phyloP scores from a whole-genome alignment of 2,888 invertebrate species.

The Beris morrisii region DNA sequence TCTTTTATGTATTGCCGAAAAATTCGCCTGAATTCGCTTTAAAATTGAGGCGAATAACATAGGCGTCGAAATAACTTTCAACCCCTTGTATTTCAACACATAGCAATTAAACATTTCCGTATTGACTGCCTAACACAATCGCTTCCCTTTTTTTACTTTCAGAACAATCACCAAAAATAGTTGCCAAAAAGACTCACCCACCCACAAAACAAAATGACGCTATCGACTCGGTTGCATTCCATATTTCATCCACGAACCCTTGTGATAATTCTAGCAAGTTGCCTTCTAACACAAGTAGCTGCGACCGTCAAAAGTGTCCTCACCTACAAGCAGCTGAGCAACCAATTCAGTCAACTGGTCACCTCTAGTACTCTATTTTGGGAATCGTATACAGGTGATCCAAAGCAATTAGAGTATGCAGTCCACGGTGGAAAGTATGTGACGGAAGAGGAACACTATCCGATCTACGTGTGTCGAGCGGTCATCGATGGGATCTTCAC shows the following conservation, averaged over 20 bases:
- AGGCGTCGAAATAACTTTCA: too few species aligned
- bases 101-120: not conserved
- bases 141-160: not conserved
- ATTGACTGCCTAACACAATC: not conserved
- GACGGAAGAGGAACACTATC: conserved; percentile 53
- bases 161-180: conserved; percentile 11
- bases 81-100: not conserved
- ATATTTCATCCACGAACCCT: conserved; percentile 3
- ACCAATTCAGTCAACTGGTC: conserved; percentile 64
- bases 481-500: conserved; percentile 72
- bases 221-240: conserved; percentile 4
- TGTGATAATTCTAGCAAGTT: conserved; percentile 23
- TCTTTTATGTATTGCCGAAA: too few species aligned
- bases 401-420: conserved; percentile 63
- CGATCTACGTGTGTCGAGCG: conserved; percentile 75
- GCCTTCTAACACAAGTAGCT: conserved; percentile 39
- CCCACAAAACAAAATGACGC: conserved; percentile 14
- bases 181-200: not conserved
- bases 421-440: conserved; percentile 65
- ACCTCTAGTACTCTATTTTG: conserved; percentile 81
- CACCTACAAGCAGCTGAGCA: conserved; percentile 51
- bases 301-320: conserved; percentile 49
- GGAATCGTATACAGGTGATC: conserved; percentile 61
- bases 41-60: too few species aligned
- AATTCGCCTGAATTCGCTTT: too few species aligned